Conservation (phyloP, 1,140 invertebrate genomes). For the Drosophila leontia region DNA sequence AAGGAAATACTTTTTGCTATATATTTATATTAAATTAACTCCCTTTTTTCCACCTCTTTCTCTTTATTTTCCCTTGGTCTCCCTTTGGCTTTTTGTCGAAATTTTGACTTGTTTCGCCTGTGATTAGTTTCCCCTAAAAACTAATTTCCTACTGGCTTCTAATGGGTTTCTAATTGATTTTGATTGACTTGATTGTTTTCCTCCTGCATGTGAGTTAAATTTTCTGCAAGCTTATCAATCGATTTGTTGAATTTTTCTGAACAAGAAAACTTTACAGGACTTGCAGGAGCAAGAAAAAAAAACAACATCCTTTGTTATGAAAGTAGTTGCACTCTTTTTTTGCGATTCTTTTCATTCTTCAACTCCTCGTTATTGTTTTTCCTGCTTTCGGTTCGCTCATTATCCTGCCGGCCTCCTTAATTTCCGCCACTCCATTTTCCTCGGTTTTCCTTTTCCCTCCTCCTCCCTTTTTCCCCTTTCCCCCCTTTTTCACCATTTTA, state of each 20-base stretch:
- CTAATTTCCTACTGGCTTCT: background rate
- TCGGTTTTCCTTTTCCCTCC: background rate
- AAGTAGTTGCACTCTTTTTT: background rate
- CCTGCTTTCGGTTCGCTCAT: constrained; percentile 9
- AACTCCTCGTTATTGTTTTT: background rate
- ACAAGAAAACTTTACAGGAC: background rate
- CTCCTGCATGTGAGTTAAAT: background rate
- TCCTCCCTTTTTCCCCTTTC: background rate
- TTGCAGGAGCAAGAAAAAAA: background rate
- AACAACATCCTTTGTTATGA: background rate
- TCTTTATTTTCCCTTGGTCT: background rate
- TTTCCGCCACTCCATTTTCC: constrained; percentile 5
- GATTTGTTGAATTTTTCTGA: background rate
- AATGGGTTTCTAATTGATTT: constrained; percentile 3
- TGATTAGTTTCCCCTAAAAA: constrained; percentile 5
- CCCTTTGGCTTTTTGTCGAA: background rate
- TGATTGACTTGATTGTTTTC: constrained; percentile 3
- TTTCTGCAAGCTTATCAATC: background rate
- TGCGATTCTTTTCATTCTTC: background rate
- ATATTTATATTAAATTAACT: background rate
- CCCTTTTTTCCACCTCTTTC: background rate
- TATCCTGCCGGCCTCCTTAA: constrained; percentile 18
- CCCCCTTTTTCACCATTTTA: constrained; percentile 14
- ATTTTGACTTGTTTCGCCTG: background rate
- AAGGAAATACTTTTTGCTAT: background rate